Percentiles rank a stretch among this genome's conserved stretches.
These are phyloP conservation scores for Aplocera efformata DNA, from an alignment of 2,888 invertebrate genomes.

Conservation along the genomic window DNA sequence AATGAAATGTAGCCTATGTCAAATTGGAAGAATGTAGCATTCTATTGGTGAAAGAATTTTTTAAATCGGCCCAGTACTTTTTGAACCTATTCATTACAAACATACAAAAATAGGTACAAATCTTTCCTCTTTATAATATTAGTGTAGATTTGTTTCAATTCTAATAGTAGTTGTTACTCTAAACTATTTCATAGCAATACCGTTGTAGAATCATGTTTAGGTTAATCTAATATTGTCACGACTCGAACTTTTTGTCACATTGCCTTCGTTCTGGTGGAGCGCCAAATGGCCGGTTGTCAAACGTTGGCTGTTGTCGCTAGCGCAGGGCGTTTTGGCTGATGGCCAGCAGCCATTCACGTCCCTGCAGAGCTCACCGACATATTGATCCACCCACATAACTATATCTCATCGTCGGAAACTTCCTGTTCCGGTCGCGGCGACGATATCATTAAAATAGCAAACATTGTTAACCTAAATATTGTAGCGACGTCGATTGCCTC, in stretches of 20 bases:
- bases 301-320: conserved; percentile 36
- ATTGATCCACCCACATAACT: conserved; percentile 39
- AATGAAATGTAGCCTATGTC: no score
- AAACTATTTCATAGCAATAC: conserved; percentile 6
- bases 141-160: no score
- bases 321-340: conserved; percentile 34
- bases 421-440: conserved; percentile 62
- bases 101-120: no score
- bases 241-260: conserved; percentile 47
- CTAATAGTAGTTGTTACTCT: no score
- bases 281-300: conserved; percentile 50
- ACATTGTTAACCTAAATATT: conserved; percentile 22
- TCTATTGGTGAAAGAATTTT: no score
- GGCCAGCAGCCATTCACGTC: conserved; percentile 57
- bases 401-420: conserved; percentile 42
- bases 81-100: no score
- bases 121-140: no score
- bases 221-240: conserved; percentile 30
- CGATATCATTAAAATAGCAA: conserved; percentile 19
- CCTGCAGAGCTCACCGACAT: conserved; percentile 36
- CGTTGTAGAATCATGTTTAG: conserved; percentile 23
- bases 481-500: conserved; percentile 9
- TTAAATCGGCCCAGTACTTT: no score
- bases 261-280: conserved; percentile 50
- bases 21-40: no score